phyloP scores from a whole-genome alignment of 2,113 vertebrate genomes.

The mouse (Mus musculus) region DNA sequence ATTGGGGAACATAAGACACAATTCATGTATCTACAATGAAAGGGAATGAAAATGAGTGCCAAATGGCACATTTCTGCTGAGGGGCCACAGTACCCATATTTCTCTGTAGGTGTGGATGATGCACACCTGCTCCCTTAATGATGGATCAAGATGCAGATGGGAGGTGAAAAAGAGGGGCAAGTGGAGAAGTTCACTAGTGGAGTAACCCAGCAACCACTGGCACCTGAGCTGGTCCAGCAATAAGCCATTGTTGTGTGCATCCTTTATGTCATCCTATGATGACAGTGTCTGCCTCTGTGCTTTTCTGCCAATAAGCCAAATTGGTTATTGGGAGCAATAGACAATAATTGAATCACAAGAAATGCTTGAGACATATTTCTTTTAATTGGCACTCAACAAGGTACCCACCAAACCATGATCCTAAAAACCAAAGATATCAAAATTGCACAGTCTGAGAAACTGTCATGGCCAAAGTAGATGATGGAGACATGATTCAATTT shows the following conservation, averaged over 20 bases:
- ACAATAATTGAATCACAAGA: background rate
- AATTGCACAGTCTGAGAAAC: background rate
- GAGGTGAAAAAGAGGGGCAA: background rate
- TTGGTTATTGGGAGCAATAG: background rate
- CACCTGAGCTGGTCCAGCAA: background rate
- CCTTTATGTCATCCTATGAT: background rate
- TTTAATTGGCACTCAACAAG: background rate
- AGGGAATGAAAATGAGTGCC: background rate
- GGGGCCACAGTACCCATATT: background rate
- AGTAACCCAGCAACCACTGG: background rate
- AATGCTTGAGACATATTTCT: background rate
- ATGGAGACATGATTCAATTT: background rate
- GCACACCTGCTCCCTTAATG: background rate
- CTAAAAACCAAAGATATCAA: background rate
- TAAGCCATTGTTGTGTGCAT: background rate
- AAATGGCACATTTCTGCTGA: background rate
- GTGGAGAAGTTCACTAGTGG: background rate
- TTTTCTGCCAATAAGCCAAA: background rate
- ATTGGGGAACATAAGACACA: background rate
- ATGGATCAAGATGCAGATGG: background rate
- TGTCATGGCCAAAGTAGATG: background rate
- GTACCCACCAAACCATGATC: background rate
- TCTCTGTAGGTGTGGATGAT: background rate
- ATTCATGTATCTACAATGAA: background rate
- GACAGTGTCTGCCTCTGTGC: background rate